These are phyloP conservation scores for Brienomyrus longianalis DNA, from an alignment of 2,113 vertebrate species.

Conservation along the genomic window DNA sequence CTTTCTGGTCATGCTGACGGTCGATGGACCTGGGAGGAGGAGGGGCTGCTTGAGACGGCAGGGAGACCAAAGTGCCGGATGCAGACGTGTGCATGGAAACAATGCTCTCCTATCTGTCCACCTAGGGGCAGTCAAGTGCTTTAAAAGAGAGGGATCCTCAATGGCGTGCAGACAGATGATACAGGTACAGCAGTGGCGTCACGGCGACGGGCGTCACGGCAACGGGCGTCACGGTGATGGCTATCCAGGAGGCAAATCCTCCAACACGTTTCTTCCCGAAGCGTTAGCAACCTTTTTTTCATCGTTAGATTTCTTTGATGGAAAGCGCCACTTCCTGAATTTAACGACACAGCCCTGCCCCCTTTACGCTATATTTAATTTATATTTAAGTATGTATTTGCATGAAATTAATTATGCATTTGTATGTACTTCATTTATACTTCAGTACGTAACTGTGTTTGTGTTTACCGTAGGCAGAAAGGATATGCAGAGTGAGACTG, in stretches of 20 bases:
- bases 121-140: constrained; percentile 64
- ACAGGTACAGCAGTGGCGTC: not conserved
- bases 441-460: not conserved
- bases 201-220: not conserved
- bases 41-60: constrained; percentile 31
- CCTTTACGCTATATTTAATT: not conserved
- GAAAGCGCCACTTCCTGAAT: not conserved
- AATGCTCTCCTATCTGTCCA: constrained; percentile 42
- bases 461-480: not conserved
- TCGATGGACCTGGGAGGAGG: not conserved
- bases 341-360: not conserved
- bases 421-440: not conserved
- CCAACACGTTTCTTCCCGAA: not conserved
- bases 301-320: not conserved
- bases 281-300: not conserved
- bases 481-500: not conserved
- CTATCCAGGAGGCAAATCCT: not conserved
- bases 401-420: not conserved
- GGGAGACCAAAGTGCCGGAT: too few species aligned
- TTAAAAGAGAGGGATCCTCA: constrained; percentile 21
- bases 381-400: not conserved
- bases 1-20: not conserved
- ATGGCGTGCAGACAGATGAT: not conserved
- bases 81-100: not conserved
- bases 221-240: not conserved